Base-by-base conservation (phyloP, 2,113 vertebrate species). In the Prolemur simus region DNA sequence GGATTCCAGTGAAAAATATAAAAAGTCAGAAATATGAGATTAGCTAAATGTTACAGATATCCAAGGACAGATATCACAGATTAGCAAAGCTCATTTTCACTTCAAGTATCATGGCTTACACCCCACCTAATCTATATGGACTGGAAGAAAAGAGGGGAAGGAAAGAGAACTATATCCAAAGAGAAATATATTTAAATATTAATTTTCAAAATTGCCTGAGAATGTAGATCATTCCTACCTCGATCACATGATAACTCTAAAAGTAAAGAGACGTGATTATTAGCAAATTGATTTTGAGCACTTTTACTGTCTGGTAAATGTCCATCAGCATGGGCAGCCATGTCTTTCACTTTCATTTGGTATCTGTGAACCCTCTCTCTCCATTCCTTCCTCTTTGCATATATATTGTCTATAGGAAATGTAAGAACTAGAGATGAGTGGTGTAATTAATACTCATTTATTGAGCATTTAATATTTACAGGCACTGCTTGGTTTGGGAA, bases 1-100 rank as follows among this genome's bases (percentile, higher is more conserved):
- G 32, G 45, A 92, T 89, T 69, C 56, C 49, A 64, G 32, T 93
- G 54, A 95, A 96, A 87, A 96, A 91, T 64, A 23, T 84, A 82
- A 83, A 76, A 96, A 93, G 39, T 83, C 52, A 87, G 66, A 94
- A 90, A 84, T 87, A 49, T 6, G 29, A 87, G 34, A 42, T 76
- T 93, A 96, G 42, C 84, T 39, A 96, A 74, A 87, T n/a, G 34
- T 42, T 39, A 3, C n/a, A 64, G 64, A 89, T 91, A 80, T 71
- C 27, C 27, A 83, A 80, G 64, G 12, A 69, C 9, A 84, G 12
- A 2, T 32, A 71, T 71, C 15, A 78, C 78, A 82, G 27, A 6
- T 80, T 92, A 83, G 8, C 39, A 87, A 89, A 17, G 4, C 11
- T 68, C 17, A 39, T 76, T 96, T 94, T 74, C 45, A 54, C 8